Conservation (phyloP, 2,888 invertebrate species). For the Chloroclystis v-ata region DNA sequence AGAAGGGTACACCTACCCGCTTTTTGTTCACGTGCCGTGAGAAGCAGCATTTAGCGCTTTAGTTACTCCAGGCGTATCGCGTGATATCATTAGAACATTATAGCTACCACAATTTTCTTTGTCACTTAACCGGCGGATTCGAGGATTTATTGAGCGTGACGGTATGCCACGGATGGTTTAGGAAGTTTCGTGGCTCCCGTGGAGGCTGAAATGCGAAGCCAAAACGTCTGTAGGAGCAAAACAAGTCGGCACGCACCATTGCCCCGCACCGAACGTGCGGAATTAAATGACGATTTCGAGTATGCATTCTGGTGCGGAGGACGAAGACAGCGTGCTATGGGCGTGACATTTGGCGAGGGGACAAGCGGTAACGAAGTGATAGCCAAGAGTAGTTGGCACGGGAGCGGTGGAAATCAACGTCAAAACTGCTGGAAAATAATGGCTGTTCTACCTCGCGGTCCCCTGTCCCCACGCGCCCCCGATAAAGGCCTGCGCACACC, state of each 20-base stretch:
- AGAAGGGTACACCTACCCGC: conserved; percentile 41
- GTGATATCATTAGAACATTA: conserved; percentile 62
- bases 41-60: conserved; percentile 56
- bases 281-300: conserved; percentile 33
- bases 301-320: conserved; percentile 26
- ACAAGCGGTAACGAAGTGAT: conserved; percentile 38
- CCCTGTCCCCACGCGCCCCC: not conserved
- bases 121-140: conserved; percentile 57
- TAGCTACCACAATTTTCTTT: conserved; percentile 61
- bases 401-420: conserved; percentile 32
- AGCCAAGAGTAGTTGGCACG: conserved; percentile 48
- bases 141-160: conserved; percentile 55
- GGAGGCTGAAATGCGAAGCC: conserved; percentile 33
- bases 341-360: conserved; percentile 42
- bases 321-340: conserved; percentile 33
- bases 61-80: conserved; percentile 55
- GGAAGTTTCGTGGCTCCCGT: conserved; percentile 40
- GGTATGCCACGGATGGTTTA: conserved; percentile 40
- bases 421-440: conserved; percentile 30
- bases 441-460: conserved; percentile 20
- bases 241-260: conserved; percentile 34
- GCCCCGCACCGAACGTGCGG: conserved; percentile 27
- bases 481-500: no score
- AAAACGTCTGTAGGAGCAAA: conserved; percentile 32
- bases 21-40: conserved; percentile 45